Evolutionary conservation across 2,797 vertebrate species (phyloP), one percentile per base, ranked within the genome.

Genomic region (Gymnocypris eckloni): DNA sequence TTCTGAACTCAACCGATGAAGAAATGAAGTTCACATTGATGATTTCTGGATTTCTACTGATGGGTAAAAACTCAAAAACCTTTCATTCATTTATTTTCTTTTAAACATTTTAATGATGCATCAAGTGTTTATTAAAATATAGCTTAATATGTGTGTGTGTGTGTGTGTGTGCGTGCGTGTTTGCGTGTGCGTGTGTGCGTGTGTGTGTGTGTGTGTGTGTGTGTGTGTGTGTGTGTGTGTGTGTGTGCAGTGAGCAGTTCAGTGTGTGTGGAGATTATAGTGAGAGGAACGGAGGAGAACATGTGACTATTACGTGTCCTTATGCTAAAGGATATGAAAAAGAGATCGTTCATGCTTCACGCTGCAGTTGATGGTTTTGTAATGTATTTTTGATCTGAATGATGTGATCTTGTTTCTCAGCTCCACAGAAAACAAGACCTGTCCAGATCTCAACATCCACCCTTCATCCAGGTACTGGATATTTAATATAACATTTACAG

Each of bases 331-430:
- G 72, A 75, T 75, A 52, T 75, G 1, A 20, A 20, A 1, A 33
- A 0, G 11, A 0, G 0, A 0, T 0, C 25, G 20, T 72, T 45
- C n/a, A 4, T 41, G 28, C 28, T 28, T 28, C 28, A 28, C 28
- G 28, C 28, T 28, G 28, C 28, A 28, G 28, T 28, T 28, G 25
- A 28, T 28, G 25, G 25, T 28, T 28, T 28, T 28, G 28, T 28
- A 28, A 28, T 28, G 4, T 28, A 1, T 45, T 18, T 67, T 20
- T 50, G 2, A 28, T 64, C 12, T 0, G 4, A 25, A 64, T 1
- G 2, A 0, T 28, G 25, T 28, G 25, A 28, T 28, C 25, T 28
- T 28, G 25, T 28, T 64, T 41, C 67, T 69, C 33, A 69, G 67
- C 67, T 69, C 37, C 37, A 41, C 33, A 41, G 37, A 69, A 39